Conservation (phyloP, 2,797 vertebrate genomes). For the Selene dorsalis region DNA sequence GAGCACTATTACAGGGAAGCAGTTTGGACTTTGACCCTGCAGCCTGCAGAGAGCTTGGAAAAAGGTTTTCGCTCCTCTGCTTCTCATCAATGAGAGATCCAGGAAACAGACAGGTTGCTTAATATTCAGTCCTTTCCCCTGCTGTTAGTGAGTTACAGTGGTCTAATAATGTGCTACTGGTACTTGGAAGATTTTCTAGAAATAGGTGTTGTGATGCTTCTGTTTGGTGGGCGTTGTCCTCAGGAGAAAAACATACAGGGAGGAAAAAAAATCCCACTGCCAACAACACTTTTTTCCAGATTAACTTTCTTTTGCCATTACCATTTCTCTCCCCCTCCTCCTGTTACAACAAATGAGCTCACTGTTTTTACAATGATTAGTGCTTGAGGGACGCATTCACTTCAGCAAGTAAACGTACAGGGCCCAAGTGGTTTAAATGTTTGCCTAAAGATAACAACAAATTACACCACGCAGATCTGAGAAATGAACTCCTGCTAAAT, state of each 20-base stretch:
- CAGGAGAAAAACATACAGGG: conserved; percentile 1
- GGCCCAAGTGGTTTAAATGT: conserved; percentile 32
- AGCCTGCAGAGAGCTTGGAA: conserved; percentile 60
- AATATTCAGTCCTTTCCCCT: conserved; percentile 50
- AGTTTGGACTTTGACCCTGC: conserved; percentile 73
- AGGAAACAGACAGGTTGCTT: conserved; percentile 55
- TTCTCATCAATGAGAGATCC: conserved; percentile 45
- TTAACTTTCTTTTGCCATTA: conserved; percentile 41
- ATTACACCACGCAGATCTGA: conserved; percentile 31
- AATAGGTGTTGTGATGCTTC: conserved; percentile 57
- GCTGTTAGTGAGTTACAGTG: conserved; percentile 50
- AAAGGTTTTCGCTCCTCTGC: conserved; percentile 56
- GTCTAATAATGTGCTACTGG: conserved; percentile 62
- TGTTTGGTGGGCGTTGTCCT: conserved; percentile 42
- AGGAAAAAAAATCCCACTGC: neutral
- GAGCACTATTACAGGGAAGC: conserved; percentile 68
- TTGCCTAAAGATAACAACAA: conserved; percentile 46
- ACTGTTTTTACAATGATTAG: conserved; percentile 61
- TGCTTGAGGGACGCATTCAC: conserved; percentile 51
- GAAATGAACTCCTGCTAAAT: conserved; percentile 33
- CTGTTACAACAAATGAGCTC: conserved; percentile 67
- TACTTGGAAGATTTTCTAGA: conserved; percentile 24
- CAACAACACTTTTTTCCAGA: conserved; percentile 7
- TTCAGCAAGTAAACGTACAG: conserved; percentile 41
- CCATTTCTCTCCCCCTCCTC: conserved; percentile 19